These are phyloP conservation scores for Amblyopsis hoosieri DNA, from an alignment of 2,797 vertebrate genomes.

Conservation along the genomic window DNA sequence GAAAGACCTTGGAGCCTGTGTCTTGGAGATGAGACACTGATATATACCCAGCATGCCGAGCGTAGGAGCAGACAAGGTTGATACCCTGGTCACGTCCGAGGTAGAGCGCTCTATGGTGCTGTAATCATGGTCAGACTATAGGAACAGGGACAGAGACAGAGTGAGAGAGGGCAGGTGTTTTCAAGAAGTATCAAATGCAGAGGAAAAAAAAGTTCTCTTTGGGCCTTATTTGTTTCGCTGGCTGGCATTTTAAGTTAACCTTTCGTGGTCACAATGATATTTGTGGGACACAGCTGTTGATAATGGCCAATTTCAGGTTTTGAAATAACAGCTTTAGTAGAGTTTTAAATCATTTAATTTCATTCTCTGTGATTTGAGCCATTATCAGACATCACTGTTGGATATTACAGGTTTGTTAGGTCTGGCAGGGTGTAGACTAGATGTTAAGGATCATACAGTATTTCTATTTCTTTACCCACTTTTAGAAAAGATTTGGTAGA, in stretches of 20 bases:
- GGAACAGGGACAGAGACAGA: constrained; percentile 50
- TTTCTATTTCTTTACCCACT: too few relatives aligned
- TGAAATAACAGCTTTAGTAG: too few relatives aligned
- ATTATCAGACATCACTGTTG: background rate
- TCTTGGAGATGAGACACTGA: constrained; percentile 73
- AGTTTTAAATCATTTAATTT: background rate
- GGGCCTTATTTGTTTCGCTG: constrained; percentile 10
- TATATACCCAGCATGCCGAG: constrained; percentile 59
- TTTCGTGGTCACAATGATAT: constrained; percentile 12
- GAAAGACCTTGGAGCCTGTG: constrained; percentile 77
- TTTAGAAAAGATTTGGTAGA: too few relatives aligned
- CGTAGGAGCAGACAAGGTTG: constrained; percentile 54
- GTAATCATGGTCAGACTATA: constrained; percentile 70
- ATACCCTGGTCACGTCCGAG: constrained; percentile 70
- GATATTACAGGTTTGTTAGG: background rate
- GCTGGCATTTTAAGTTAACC: constrained; percentile 34
- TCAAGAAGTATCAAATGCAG: constrained; percentile 15
- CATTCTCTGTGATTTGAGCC: constrained; percentile 15
- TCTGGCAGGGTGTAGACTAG: too few relatives aligned
- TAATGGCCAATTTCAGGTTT: background rate
- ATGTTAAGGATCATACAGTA: too few relatives aligned
- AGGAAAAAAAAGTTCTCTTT: constrained; percentile 10
- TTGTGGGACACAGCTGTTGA: constrained; percentile 5
- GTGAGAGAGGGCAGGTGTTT: constrained; percentile 43
- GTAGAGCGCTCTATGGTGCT: constrained; percentile 53